Evolutionary conservation across 1,140 invertebrate species (phyloP), one percentile per base, ranked within the genome.

Genomic region (Drosophila arizonae): DNA sequence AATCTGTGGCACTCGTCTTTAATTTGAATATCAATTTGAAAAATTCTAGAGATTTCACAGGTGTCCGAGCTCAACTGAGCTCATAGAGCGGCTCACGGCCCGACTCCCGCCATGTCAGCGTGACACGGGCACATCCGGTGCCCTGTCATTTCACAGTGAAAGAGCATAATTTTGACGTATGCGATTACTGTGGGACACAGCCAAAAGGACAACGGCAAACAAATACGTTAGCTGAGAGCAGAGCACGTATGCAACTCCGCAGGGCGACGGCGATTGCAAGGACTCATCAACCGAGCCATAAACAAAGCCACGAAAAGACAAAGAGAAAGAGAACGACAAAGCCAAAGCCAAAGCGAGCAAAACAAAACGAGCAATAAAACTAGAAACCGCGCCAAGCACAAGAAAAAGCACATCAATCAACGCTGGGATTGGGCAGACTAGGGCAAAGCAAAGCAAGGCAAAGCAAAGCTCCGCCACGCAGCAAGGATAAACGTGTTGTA

Each of bases 91-190:
- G 43, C 17, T 6, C 43, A 9, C 43, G 43, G 15, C 43, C 2
- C 26, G 6, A 15, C 10, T 24, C 54, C 63, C 74, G 75, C 55
- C 26, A 60, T 74, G 71, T 77, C 71, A 74, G 65, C 65, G 71
- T 78, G 76, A 78, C 76, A 78, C 39, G 50, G 51, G 79, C 72
- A 77, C 56, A 78, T 72, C 61, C 66, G 54, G 72, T 70, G 81
- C 68, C 69, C 76, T 72, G 80, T 82, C 82, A 79, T 82, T 76
- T 79, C 82, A 73, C 65, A 73, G 65, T 69, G 69, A 70, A 88
- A 70, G 82, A 82, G 72, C 82, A 87, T 88, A 87, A 87, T 87
- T 87, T 78, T 87, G 82, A 87, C 84, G 73, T 87, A 87, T 87
- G 84, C 82, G 81, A 86, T 87, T 86, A 87, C 82, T 70, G 76